These are phyloP conservation scores for Cheilosia impressa DNA, from an alignment of 2,888 invertebrate species.

Conservation along the genomic window DNA sequence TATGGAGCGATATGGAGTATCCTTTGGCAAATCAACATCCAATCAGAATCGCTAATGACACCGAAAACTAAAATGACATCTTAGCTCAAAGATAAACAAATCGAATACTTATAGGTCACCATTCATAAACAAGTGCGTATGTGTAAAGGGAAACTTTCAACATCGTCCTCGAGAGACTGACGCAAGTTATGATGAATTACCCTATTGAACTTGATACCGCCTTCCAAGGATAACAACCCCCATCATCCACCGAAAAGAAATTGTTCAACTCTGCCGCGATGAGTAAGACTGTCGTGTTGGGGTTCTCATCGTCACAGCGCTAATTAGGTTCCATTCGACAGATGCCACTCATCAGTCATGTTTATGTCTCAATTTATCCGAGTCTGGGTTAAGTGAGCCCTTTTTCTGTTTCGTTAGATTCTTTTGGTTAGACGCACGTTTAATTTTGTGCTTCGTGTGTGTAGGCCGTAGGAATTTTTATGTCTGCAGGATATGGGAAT, in stretches of 20 bases:
- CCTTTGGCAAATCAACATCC: neutral
- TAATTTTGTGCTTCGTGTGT: constrained; percentile 12
- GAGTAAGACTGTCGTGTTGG: constrained; percentile 15
- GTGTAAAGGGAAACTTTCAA: constrained; percentile 2
- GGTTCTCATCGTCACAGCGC: constrained; percentile 21
- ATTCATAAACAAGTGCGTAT: neutral
- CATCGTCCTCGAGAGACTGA: neutral
- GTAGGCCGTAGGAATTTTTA: constrained; percentile 22
- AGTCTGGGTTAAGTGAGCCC: constrained; percentile 37
- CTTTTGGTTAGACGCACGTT: constrained; percentile 10
- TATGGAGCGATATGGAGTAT: neutral
- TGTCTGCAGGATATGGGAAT: neutral
- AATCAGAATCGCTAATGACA: constrained; percentile 10
- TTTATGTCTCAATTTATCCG: constrained; percentile 65
- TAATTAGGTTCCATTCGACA: constrained; percentile 62
- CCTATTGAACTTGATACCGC: constrained; percentile 37
- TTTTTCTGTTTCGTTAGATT: neutral
- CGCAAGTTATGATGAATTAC: constrained; percentile 46
- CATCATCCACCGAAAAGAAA: neutral
- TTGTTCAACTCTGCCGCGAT: constrained; percentile 18
- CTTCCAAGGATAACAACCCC: constrained; percentile 27
- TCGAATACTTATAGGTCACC: constrained; percentile 10
- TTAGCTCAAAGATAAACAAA: constrained; percentile 11
- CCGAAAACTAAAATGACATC: neutral
- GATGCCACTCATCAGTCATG: constrained; percentile 68